These are phyloP conservation scores for Busseola fusca DNA, from an alignment of 2,888 invertebrate species.

Conservation along the genomic window DNA sequence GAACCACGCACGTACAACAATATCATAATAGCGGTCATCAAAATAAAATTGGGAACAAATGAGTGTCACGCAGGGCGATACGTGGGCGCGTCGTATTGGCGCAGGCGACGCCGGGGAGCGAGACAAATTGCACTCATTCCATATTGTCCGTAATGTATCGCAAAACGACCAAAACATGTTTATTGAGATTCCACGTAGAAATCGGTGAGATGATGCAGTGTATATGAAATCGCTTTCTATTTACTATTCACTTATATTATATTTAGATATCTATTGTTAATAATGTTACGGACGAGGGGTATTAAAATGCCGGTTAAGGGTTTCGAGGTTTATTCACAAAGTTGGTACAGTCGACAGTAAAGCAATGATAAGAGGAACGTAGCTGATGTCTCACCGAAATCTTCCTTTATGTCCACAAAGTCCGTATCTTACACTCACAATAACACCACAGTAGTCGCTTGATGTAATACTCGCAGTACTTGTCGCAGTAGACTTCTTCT, in stretches of 20 bases:
- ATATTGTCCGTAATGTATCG: constrained; percentile 74
- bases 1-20: constrained; percentile 70
- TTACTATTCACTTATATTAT: constrained; percentile 55
- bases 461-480: no score
- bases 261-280: constrained; percentile 37
- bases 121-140: constrained; percentile 76
- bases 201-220: constrained; percentile 56
- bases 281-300: no score
- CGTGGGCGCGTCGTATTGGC: constrained; percentile 62
- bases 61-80: constrained; percentile 70
- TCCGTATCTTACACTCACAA: no score
- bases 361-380: no score
- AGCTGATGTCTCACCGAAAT: no score
- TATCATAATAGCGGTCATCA: constrained; percentile 82
- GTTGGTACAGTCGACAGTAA: no score
- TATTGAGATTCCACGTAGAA: constrained; percentile 64
- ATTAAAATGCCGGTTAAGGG: no score
- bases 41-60: constrained; percentile 82
- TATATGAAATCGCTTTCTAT: constrained; percentile 49
- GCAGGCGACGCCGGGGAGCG: constrained; percentile 52
- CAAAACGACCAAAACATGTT: constrained; percentile 70
- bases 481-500: no score
- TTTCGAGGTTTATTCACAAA: no score
- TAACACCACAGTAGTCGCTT: no score
- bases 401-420: no score